Base-by-base conservation (phyloP, 2,113 vertebrate species). In the Trochalopteron elliotii region DNA sequence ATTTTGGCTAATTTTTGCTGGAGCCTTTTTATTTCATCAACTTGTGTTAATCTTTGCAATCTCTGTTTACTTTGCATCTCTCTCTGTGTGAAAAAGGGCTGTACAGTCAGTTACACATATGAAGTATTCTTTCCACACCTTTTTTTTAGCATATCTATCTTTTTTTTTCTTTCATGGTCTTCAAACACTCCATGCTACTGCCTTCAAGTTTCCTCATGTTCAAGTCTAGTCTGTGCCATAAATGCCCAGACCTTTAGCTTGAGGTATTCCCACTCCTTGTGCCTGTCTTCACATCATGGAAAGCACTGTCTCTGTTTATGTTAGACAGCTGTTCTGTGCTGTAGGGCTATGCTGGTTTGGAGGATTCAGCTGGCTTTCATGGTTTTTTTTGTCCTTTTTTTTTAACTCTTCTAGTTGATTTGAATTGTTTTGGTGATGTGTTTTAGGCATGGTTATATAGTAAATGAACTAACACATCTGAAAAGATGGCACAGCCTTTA, bases 301-400 rank as follows among this genome's bases (percentile, higher is more conserved):
- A 65, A 56, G n/a, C 11, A 7, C 0, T 18, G 1, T 39, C 23
- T 57, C 74, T 68, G 2, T 69, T 20, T 45, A 5, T 7, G 9
- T 71, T 68, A 42, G 50, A 19, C n/a, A 57, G 33, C 30, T 80
- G 27, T 59, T 79, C 53, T 64, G 53, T 71, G 79, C 39, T 42
- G 17, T 19, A 63, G 37, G 19, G 19, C 47, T 88, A 25, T 15
- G 1, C 39, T 79, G 28, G 10, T 80, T 67, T 71, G 30, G 35
- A 86, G 61, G 19, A 45, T 79, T 71, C 53, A 68, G 0, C 20
- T 64, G 59, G 1, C 18, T n/a, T 80, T 77, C 33, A 5, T n/a
- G 14, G 9, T 4, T 0, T 30, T 64, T 64, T 56, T 33, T 42
- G 10, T 35, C 10, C 20, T 24, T 56, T 35, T 47, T 15, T 39